Evolutionary conservation across 2,797 vertebrate genomes (phyloP).

Genomic region (Rousettus madagascariensis): DNA sequence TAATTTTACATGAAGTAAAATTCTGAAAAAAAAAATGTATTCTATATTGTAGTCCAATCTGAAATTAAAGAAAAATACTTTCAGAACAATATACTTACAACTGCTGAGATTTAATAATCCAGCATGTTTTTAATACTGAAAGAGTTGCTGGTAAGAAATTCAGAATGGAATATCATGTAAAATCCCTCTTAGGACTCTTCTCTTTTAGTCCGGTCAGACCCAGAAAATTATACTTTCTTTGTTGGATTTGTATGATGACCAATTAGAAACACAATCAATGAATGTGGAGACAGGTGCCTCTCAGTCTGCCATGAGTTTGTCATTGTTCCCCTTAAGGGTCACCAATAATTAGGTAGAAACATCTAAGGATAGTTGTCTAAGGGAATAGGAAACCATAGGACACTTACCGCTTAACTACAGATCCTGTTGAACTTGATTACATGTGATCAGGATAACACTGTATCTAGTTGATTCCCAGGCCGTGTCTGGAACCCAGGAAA

Average conservation of each 20-base stretch:
- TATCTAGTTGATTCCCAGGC: background rate
- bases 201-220: background rate
- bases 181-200: background rate
- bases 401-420: background rate
- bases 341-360: background rate
- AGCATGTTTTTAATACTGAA: background rate
- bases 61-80: background rate
- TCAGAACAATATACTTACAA: background rate
- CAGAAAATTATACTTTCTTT: background rate
- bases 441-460: background rate
- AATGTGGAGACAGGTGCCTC: rapidly evolving
- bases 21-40: background rate
- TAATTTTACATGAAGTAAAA: background rate
- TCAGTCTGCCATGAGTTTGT: background rate
- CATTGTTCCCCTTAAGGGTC: background rate
- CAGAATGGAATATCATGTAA: background rate
- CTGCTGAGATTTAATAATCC: background rate
- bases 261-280: background rate
- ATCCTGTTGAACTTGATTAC: background rate
- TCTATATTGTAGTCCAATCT: background rate
- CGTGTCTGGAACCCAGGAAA: background rate
- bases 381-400: background rate
- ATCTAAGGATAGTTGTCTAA: background rate
- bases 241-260: background rate
- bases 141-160: background rate